These are phyloP conservation scores for Cataglyphis hispanica DNA, from an alignment of 1,140 invertebrate species.

Conservation along the genomic window DNA sequence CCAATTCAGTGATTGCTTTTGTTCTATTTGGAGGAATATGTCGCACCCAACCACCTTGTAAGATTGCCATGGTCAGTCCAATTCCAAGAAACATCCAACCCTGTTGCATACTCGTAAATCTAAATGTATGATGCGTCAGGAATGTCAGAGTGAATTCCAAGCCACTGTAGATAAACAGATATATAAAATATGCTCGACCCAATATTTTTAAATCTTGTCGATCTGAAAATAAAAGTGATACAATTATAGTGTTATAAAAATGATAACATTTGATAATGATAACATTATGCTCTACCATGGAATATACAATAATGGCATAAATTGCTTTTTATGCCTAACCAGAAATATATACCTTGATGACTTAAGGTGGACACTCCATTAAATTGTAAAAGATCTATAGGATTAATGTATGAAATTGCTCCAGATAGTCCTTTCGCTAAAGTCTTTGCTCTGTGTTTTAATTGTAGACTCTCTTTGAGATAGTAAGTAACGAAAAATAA, in stretches of 20 bases:
- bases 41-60: constrained; percentile 96
- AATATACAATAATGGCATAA: background rate
- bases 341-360: constrained; percentile 67
- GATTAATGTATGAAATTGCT: constrained; percentile 92
- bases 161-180: constrained; percentile 98
- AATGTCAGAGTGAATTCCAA: constrained; percentile 99
- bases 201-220: constrained; percentile 90
- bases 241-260: background rate
- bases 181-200: constrained; percentile 96
- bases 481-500: constrained; percentile 92
- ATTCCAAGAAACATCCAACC: constrained; percentile 99
- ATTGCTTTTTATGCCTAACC: background rate
- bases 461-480: constrained; percentile 95
- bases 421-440: constrained; percentile 90
- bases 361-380: constrained; percentile 80
- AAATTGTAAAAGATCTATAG: constrained; percentile 89
- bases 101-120: constrained; percentile 97
- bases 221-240: constrained; percentile 84
- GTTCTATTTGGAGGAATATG: constrained; percentile 92
- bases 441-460: constrained; percentile 90
- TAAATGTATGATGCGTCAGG: constrained; percentile 96
- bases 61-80: constrained; percentile 96
- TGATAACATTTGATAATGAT: background rate
- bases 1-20: constrained; percentile 90
- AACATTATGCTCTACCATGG: background rate